Base-by-base conservation (phyloP, 2,888 invertebrate genomes). In the Ctenicera cuprea region DNA sequence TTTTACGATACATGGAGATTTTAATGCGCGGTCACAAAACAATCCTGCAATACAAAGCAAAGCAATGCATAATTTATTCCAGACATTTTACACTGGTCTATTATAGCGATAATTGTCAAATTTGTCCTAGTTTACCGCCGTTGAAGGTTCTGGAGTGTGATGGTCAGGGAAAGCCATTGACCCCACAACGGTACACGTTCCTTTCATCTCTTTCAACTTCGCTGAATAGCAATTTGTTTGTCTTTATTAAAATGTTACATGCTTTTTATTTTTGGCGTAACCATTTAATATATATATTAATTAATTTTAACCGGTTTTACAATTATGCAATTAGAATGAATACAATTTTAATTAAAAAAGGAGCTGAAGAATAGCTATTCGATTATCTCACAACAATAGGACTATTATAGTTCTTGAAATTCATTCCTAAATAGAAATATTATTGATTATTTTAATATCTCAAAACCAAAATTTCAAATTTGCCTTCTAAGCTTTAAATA, bases 81-180 rank as follows among this genome's bases (percentile, higher is more conserved):
- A 8, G 33, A 1, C 16, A 18, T 16, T 57, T 57, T 37, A 12
- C 26, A 37, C 12, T n/a, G 0, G 26, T 52, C 18, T 26, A 1
- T 14, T 26, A 26, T 22, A 12, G 1, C 11, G 45, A 20, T 68
- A 33, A 41, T 64, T 59, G 57, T 57, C 38, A 33, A 71, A 72
- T 76, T 76, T 78, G 80, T 57, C 80, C 79, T 68, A 79, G 69
- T 73, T 80, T 76, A 54, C 63, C 65, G 52, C 59, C 43, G 41
- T 73, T 73, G 63, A 66, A 74, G 30, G 50, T 74, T 74, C 64
- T 72, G 5, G 26, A 26, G 26, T 26, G 65, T 52, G 71, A 77
- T 82, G 83, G 83, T 82, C 83, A 83, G 84, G 81, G 83, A 83
- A 82, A 84, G 85, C 82, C 85, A 81, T 80, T 82, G 85, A 85